Percentiles rank a stretch among this genome's conserved stretches.
phyloP scores from a whole-genome alignment of 2,888 invertebrate species.

The Calameuta pallipes region DNA sequence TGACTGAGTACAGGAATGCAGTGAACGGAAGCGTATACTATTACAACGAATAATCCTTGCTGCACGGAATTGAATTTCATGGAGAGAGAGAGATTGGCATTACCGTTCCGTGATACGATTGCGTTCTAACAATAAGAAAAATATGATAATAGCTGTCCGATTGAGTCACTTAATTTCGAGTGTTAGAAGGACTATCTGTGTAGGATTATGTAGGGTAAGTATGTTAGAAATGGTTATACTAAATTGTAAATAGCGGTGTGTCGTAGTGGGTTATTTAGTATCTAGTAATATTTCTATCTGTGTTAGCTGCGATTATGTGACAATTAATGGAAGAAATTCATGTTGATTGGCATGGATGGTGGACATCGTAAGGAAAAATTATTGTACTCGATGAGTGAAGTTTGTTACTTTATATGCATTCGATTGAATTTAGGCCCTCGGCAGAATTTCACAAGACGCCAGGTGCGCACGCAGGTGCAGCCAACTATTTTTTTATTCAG shows the following conservation, averaged over 20 bases:
- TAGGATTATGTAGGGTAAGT: background rate
- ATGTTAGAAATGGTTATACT: background rate
- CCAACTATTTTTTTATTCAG: constrained; percentile 8
- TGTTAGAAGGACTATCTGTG: background rate
- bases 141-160: background rate
- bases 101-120: background rate
- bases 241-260: background rate
- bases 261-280: too few species aligned
- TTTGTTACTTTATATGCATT: background rate
- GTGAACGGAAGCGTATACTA: background rate
- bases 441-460: constrained; percentile 15
- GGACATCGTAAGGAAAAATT: too few species aligned
- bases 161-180: background rate
- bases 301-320: background rate
- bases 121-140: background rate
- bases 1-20: background rate
- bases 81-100: background rate
- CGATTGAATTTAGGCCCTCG: constrained; percentile 15
- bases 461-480: constrained; percentile 15
- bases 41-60: background rate
- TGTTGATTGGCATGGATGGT: background rate
- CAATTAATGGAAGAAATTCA: background rate
- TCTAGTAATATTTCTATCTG: too few species aligned
- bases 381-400: background rate
- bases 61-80: background rate